A percentile compares a stretch with the other conserved stretches of the same genome.
These are phyloP conservation scores for Agrotis clavis DNA, from an alignment of 2,888 invertebrate genomes.

Conservation along the genomic window DNA sequence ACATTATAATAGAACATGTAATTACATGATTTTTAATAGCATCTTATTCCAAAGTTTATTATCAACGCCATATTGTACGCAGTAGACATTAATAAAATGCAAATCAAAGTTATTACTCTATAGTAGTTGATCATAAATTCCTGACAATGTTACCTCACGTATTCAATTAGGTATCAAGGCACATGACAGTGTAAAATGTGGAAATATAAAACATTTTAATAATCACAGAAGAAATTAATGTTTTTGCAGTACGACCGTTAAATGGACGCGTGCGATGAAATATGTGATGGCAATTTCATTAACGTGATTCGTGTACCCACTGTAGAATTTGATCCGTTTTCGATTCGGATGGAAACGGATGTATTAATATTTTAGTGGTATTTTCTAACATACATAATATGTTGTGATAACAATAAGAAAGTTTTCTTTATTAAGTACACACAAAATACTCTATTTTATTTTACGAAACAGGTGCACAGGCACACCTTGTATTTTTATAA, in stretches of 20 bases:
- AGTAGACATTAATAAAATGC: slow-evolving; percentile 80
- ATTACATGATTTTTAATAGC: background rate
- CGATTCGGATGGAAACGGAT: background rate
- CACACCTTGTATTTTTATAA: no score
- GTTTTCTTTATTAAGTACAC: no score
- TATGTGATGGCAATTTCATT: slow-evolving; percentile 15
- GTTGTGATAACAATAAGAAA: no score
- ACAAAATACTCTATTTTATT: no score
- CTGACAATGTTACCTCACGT: slow-evolving; percentile 78
- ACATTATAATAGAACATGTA: background rate
- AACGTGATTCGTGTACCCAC: slow-evolving; percentile 3
- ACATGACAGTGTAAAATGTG: slow-evolving; percentile 67
- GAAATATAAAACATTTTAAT: slow-evolving; percentile 66
- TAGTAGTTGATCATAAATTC: slow-evolving; percentile 72
- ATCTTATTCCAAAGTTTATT: slow-evolving; percentile 42
- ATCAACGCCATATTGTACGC: slow-evolving; percentile 44
- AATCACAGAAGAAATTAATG: slow-evolving; percentile 47
- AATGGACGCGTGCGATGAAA: slow-evolving; percentile 19
- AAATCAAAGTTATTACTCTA: slow-evolving; percentile 76
- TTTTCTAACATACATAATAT: no score
- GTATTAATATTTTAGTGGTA: no score
- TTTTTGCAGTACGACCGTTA: slow-evolving; percentile 26
- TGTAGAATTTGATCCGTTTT: background rate
- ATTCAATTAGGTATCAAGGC: slow-evolving; percentile 77
- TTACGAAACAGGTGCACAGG: no score